Conservation (phyloP, 2,888 invertebrate genomes). For the Galerucella pusilla region DNA sequence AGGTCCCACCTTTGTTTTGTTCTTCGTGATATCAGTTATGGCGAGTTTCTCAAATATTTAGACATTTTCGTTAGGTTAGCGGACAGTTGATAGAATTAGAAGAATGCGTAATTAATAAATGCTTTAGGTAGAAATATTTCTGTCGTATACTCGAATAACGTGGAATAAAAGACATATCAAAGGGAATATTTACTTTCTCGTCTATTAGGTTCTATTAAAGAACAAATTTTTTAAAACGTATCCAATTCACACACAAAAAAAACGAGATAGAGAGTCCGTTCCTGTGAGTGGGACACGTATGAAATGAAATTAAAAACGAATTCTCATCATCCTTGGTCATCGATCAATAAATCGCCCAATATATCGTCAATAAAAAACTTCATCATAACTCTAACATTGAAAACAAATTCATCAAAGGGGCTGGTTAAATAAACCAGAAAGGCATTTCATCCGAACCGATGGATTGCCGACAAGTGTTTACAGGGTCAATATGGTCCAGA, state of each 20-base stretch:
- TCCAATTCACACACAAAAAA: neutral
- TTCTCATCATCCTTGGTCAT: neutral
- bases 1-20: conserved; percentile 58
- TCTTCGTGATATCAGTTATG: conserved; percentile 42
- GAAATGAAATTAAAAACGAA: neutral
- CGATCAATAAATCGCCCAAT: conserved; percentile 40
- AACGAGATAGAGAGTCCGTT: neutral
- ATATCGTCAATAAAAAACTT: conserved; percentile 58
- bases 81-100: conserved; percentile 5
- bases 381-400: conserved; percentile 59
- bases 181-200: too few species aligned
- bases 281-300: neutral
- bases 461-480: conserved; percentile 65
- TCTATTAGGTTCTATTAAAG: too few species aligned
- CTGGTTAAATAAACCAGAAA: conserved; percentile 57
- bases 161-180: too few species aligned
- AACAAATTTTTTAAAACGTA: too few species aligned
- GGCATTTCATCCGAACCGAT: conserved; percentile 58
- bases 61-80: conserved; percentile 34
- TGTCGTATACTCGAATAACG: neutral
- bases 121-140: conserved; percentile 7
- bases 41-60: conserved; percentile 43
- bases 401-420: conserved; percentile 61
- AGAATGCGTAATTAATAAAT: conserved; percentile 38
- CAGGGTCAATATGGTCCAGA: conserved; percentile 65